Conservation (phyloP, 2,113 vertebrate species). For the Tor tambroides region DNA sequence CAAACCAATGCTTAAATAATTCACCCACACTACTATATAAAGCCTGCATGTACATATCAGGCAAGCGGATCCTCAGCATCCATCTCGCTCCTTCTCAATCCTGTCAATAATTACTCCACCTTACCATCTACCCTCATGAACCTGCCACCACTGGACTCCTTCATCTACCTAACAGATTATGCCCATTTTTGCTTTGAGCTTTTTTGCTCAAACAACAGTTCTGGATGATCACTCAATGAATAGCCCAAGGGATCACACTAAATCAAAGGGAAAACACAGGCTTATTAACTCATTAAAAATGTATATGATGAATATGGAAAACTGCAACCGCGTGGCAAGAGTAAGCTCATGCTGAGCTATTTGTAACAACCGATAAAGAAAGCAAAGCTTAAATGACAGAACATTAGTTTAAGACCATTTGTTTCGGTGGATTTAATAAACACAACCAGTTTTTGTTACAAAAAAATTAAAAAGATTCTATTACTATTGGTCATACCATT, state of each 20-base stretch:
- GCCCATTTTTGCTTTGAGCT: background rate
- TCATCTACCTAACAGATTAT: conserved; percentile 3
- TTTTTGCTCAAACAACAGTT: conserved; percentile 4
- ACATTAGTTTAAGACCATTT: background rate
- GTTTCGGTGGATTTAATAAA: background rate
- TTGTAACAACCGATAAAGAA: background rate
- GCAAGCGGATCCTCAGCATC: conserved; percentile 49
- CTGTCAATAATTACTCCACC: conserved; percentile 44
- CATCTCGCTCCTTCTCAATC: conserved; percentile 30
- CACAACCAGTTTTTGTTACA: too few species aligned
- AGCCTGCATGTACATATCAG: conserved; percentile 55
- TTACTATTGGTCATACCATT: background rate
- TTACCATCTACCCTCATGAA: conserved; percentile 20
- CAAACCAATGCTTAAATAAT: conserved; percentile 67
- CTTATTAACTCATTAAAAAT: conserved; percentile 41
- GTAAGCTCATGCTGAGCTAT: conserved; percentile 6
- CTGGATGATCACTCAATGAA: conserved; percentile 12
- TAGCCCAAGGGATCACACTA: conserved; percentile 14
- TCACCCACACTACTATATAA: conserved; percentile 67
- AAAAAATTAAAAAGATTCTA: too few species aligned
- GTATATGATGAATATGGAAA: conserved; percentile 13
- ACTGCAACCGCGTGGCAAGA: background rate
- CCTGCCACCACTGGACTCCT: background rate
- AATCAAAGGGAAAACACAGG: conserved; percentile 41
- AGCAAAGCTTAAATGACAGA: background rate